Conservation (phyloP, 2,113 vertebrate species). For the Stigmatopora argus region DNA sequence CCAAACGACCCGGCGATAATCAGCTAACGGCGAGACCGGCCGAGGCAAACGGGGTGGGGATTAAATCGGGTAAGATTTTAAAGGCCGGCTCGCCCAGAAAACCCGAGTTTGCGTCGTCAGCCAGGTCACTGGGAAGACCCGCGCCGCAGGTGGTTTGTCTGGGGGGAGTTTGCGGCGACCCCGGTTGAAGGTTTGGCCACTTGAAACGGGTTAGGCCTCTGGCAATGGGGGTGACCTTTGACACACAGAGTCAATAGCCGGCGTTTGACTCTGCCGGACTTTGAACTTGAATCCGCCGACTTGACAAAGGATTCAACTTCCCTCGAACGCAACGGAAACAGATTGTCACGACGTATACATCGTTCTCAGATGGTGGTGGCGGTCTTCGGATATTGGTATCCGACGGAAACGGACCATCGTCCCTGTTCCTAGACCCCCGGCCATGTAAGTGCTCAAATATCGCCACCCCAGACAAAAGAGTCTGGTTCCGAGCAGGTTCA, state of each 20-base stretch:
- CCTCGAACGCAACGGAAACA: neutral
- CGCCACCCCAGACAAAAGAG: too few relatives aligned
- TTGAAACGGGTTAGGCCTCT: neutral
- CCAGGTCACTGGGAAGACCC: neutral
- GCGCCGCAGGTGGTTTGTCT: conserved; percentile 13
- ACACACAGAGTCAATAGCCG: neutral
- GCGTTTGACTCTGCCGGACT: neutral
- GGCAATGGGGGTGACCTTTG: neutral
- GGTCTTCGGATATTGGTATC: conserved; percentile 20
- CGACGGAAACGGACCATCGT: too few relatives aligned
- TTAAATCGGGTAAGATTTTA: conserved; percentile 29
- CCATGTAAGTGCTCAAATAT: too few relatives aligned
- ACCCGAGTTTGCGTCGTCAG: conserved; percentile 6
- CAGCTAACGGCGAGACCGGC: conserved; percentile 25
- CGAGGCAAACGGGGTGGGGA: conserved; percentile 16
- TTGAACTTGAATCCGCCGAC: neutral
- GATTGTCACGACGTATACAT: conserved; percentile 69
- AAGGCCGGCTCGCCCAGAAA: conserved; percentile 9
- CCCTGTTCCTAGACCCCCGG: too few relatives aligned
- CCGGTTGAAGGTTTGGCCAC: neutral
- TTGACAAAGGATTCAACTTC: neutral
- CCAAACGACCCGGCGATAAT: conserved; percentile 27
- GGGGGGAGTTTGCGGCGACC: neutral
- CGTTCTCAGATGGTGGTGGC: conserved; percentile 78
- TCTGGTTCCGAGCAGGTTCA: too few relatives aligned